Evolutionary conservation across 2,888 invertebrate species (phyloP).

Genomic region (Sarcophaga rosellei): DNA sequence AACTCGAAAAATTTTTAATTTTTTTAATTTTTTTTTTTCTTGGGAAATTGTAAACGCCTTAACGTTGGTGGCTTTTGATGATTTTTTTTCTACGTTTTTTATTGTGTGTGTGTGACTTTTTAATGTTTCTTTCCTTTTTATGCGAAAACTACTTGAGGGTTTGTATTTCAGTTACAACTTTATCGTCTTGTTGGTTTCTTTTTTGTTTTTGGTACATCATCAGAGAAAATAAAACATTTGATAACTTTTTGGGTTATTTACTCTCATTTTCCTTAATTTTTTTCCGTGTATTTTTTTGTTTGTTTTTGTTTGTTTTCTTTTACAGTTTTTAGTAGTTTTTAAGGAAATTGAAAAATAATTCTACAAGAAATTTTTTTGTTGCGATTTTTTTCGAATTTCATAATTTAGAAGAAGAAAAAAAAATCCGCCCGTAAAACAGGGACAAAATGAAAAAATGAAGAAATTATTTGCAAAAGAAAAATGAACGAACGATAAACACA

Average conservation of each 20-base stretch:
- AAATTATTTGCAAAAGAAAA: constrained; percentile 38
- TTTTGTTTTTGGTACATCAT: constrained; percentile 22
- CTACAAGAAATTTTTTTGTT: constrained; percentile 37
- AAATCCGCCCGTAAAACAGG: not conserved
- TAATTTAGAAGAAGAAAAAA: constrained; percentile 57
- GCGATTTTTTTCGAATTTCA: constrained; percentile 1
- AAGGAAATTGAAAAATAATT: constrained; percentile 68
- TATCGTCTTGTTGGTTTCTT: not conserved
- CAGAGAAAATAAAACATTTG: constrained; percentile 35
- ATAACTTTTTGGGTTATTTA: constrained; percentile 60
- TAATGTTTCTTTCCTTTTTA: not conserved
- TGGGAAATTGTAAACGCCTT: too few species aligned
- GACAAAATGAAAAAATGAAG: constrained; percentile 6
- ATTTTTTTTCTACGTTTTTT: not conserved
- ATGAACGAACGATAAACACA: not conserved
- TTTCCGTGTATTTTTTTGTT: too few species aligned
- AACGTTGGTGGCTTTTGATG: too few species aligned
- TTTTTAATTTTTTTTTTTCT: not conserved
- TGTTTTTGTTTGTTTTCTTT: not conserved
- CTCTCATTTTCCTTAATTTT: not conserved
- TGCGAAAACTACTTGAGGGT: not conserved
- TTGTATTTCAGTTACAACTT: constrained; percentile 39
- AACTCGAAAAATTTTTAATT: not conserved
- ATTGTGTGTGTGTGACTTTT: too few species aligned
- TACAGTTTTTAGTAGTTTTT: constrained; percentile 40